Evolutionary conservation across 2,888 invertebrate species (phyloP).

Genomic region (Melipona beecheii): DNA sequence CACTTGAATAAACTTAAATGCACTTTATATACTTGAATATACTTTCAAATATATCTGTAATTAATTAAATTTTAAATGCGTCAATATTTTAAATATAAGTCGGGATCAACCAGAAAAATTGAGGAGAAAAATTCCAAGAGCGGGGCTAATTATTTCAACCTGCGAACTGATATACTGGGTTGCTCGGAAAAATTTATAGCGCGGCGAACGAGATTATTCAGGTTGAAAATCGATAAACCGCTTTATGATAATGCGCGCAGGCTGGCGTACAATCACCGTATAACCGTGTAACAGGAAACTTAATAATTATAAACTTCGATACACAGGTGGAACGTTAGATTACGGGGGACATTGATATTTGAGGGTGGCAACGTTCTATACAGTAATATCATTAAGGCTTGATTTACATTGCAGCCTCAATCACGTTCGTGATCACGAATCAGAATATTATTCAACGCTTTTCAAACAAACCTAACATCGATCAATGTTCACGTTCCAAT

Average conservation of each 20-base stretch:
- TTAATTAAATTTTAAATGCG: too few relatives aligned
- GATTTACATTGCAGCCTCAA: slow-evolving; percentile 36
- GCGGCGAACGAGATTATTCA: neutral
- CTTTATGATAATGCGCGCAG: neutral
- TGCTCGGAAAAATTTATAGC: too few relatives aligned
- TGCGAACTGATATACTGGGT: too few relatives aligned
- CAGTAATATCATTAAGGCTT: slow-evolving; percentile 29
- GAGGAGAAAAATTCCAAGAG: too few relatives aligned
- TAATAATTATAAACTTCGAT: slow-evolving; percentile 9
- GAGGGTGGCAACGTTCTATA: neutral
- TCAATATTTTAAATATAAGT: too few relatives aligned
- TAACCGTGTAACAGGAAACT: neutral
- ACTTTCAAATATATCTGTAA: too few relatives aligned
- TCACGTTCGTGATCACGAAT: slow-evolving; percentile 20
- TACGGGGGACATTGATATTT: neutral
- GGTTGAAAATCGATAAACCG: neutral
- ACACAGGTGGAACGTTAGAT: neutral
- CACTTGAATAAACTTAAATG: too few relatives aligned
- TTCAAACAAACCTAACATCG: slow-evolving; percentile 41
- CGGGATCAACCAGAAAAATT: too few relatives aligned
- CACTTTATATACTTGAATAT: too few relatives aligned
- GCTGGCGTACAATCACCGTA: neutral
- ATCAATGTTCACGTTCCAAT: slow-evolving; percentile 41
- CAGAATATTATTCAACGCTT: slow-evolving; percentile 45
- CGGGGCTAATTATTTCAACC: too few relatives aligned